Percentiles rank a stretch among this genome's conserved stretches.
phyloP scores from a whole-genome alignment of 1,140 invertebrate genomes.

The Bombyx mandarina region DNA sequence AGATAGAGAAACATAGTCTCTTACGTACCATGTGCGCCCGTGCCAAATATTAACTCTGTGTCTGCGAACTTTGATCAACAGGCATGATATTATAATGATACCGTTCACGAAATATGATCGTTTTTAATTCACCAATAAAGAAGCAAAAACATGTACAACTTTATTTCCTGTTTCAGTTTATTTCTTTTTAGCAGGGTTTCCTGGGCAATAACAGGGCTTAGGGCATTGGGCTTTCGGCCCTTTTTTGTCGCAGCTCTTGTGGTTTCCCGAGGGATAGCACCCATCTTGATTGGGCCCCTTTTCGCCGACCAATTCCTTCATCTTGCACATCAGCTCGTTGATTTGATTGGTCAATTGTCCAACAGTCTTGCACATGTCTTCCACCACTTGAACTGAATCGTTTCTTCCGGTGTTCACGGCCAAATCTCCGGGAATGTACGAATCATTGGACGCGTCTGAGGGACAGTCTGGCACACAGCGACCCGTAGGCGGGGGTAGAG shows the following conservation, averaged over 20 bases:
- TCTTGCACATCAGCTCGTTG: conserved; percentile 37
- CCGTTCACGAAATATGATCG: too few species aligned
- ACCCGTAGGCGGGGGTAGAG: neutral
- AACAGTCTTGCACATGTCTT: conserved; percentile 47
- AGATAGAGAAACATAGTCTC: too few species aligned
- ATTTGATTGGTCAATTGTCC: conserved; percentile 39
- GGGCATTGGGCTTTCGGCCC: conserved; percentile 21
- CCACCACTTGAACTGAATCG: conserved; percentile 22
- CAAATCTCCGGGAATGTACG: conserved; percentile 23
- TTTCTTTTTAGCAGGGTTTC: conserved; percentile 26
- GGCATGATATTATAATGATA: too few species aligned
- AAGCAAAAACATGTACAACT: too few species aligned
- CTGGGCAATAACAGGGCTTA: conserved; percentile 43
- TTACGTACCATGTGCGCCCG: too few species aligned
- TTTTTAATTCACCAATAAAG: too few species aligned
- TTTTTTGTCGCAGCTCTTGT: conserved; percentile 12
- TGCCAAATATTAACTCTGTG: too few species aligned
- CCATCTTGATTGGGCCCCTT: conserved; percentile 4
- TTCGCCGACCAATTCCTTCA: conserved; percentile 23
- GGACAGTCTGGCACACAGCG: conserved; percentile 19
- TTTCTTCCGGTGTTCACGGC: neutral
- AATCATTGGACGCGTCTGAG: conserved; percentile 2
- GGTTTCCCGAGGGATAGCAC: neutral
- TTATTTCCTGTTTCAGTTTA: neutral
- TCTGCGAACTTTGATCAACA: too few species aligned